Percentiles rank a stretch among this genome's conserved stretches.
These are phyloP conservation scores for Escarpia spicata DNA, from an alignment of 2,888 invertebrate genomes.

Conservation along the genomic window DNA sequence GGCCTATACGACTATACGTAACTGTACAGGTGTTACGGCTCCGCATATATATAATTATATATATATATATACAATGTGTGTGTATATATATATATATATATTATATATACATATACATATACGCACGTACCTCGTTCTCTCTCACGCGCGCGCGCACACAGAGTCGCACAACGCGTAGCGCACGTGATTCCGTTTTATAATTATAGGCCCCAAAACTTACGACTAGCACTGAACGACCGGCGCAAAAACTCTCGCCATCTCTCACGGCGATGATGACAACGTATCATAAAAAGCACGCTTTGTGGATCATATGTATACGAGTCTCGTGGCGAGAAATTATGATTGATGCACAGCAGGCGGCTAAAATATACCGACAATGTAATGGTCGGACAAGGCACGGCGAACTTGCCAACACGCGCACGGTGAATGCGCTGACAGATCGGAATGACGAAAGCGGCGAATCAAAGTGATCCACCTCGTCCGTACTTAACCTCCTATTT, in stretches of 20 bases:
- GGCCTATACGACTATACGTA: no score
- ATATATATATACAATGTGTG: no score
- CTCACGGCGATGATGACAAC: neutral
- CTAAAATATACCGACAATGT: neutral
- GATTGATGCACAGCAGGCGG: neutral
- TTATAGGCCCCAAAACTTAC: neutral
- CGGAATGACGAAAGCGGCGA: neutral
- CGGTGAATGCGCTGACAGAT: neutral
- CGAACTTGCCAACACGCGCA: neutral
- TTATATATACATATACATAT: no score
- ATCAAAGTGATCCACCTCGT: neutral
- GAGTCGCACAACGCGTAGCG: neutral
- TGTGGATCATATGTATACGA: neutral
- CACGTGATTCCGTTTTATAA: neutral
- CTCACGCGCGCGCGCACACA: neutral
- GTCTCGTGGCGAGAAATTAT: conserved; percentile 16
- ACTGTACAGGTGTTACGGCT: neutral
- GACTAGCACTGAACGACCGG: neutral
- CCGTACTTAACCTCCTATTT: neutral
- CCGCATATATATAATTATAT: no score
- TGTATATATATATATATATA: no score
- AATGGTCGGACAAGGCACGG: neutral
- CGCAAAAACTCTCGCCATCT: neutral
- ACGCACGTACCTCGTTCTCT: no score
- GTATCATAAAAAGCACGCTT: neutral